A percentile compares a stretch with the other conserved stretches of the same genome.
Conservation (phyloP, 2,888 invertebrate species). For the Sympetrum striolatum region DNA sequence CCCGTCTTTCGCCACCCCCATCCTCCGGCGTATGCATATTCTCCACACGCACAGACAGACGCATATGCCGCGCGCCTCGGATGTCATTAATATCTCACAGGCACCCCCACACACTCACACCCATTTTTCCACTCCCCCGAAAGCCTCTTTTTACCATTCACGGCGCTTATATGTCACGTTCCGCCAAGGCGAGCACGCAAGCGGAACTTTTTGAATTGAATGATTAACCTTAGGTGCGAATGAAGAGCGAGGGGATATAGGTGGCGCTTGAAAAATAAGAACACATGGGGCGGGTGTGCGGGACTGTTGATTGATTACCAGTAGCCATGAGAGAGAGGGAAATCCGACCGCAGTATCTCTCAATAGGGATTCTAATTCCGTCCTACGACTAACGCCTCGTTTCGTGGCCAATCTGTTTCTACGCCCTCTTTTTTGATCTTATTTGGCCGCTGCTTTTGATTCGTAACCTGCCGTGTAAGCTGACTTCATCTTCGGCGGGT, state of each 20-base stretch:
- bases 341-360: background rate
- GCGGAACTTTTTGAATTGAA: slow-evolving; percentile 36
- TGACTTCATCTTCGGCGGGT: background rate
- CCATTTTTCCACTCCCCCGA: background rate
- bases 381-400: background rate
- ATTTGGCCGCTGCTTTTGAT: background rate
- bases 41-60: slow-evolving; percentile 20
- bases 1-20: background rate
- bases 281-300: background rate
- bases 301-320: slow-evolving; percentile 18
- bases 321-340: slow-evolving; percentile 17
- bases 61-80: slow-evolving; percentile 3
- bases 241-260: slow-evolving; percentile 33
- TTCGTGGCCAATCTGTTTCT: background rate
- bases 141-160: background rate
- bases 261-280: background rate
- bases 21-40: slow-evolving; percentile 13
- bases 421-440: background rate
- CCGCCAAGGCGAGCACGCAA: background rate
- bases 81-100: slow-evolving; percentile 22
- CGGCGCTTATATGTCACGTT: slow-evolving; percentile 22
- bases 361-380: slow-evolving; percentile 12
- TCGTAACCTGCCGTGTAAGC: background rate
- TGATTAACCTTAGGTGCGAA: slow-evolving; percentile 38
- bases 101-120: slow-evolving; percentile 7